A percentile compares a stretch with the other conserved stretches of the same genome.
These are phyloP conservation scores for Callorhinus ursinus DNA, from an alignment of 2,113 vertebrate genomes.

Conservation along the genomic window DNA sequence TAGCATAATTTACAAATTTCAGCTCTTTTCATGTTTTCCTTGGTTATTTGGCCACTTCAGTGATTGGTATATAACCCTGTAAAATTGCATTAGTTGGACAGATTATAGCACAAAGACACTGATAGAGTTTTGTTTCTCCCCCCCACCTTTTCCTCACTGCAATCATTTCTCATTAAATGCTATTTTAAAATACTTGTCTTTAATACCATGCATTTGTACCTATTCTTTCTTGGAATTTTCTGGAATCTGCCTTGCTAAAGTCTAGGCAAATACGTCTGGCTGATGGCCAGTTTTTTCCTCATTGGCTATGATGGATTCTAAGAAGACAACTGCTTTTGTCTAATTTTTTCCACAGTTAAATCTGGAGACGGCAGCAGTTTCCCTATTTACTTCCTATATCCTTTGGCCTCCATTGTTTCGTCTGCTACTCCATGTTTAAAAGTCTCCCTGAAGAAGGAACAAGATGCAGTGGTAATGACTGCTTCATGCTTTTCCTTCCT, in stretches of 20 bases:
- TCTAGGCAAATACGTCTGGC: background rate
- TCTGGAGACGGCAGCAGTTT: background rate
- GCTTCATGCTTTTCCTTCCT: background rate
- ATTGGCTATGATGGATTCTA: background rate
- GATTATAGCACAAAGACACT: background rate
- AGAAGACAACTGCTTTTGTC: background rate
- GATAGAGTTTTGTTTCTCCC: background rate
- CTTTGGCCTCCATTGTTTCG: background rate
- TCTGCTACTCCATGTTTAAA: background rate
- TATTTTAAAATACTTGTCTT: slow-evolving; percentile 51
- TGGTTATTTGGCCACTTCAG: background rate
- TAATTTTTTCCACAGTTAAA: slow-evolving; percentile 15
- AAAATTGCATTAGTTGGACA: background rate
- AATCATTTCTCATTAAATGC: slow-evolving; percentile 1
- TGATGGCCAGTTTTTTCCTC: background rate
- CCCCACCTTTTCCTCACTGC: background rate
- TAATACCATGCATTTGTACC: background rate
- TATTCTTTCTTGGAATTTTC: background rate
- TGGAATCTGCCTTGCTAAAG: background rate
- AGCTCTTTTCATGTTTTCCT: slow-evolving; percentile 23
- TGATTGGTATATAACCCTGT: background rate
- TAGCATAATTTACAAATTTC: slow-evolving; percentile 19
- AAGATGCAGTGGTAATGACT: background rate
- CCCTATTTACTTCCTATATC: slow-evolving; percentile 20
- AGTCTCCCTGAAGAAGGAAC: background rate